Conservation (phyloP, 2,113 vertebrate species). For the Pavo muticus region DNA sequence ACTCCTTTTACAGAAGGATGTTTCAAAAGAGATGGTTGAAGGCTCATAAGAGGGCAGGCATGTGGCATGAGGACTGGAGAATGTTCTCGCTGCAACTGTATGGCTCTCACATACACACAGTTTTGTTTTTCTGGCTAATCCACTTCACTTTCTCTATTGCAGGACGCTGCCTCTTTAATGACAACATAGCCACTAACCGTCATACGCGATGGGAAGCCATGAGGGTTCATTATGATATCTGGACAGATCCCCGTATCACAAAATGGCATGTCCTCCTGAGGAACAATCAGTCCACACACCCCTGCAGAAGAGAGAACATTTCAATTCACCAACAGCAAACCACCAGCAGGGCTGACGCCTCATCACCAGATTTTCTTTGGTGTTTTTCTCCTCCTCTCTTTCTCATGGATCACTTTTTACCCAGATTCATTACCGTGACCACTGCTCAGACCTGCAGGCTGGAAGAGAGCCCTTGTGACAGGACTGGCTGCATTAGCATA, state of each 20-base stretch:
- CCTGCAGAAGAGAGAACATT: conserved; percentile 81
- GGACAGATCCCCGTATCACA: conserved; percentile 97
- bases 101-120: not conserved
- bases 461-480: not conserved
- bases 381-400: conserved; percentile 45
- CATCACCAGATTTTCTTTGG: conserved; percentile 41
- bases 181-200: conserved; percentile 81
- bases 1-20: not conserved
- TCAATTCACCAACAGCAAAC: conserved; percentile 7
- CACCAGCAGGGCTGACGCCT: conserved; percentile 28
- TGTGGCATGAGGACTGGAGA: not conserved
- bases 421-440: conserved; percentile 61
- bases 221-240: conserved; percentile 99
- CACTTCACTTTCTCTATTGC: not conserved
- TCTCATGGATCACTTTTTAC: conserved; percentile 44
- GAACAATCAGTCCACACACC: conserved; percentile 97
- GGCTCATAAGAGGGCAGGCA: not conserved
- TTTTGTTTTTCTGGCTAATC: not conserved
- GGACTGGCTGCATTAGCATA: conserved; percentile 42
- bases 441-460: conserved; percentile 3
- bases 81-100: not conserved
- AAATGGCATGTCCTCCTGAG: conserved; percentile 99
- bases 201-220: conserved; percentile 98
- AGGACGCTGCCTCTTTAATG: not conserved
- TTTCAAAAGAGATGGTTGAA: not conserved